These are phyloP conservation scores for Drosophila pegasa DNA, from an alignment of 2,888 invertebrate species.

Conservation along the genomic window DNA sequence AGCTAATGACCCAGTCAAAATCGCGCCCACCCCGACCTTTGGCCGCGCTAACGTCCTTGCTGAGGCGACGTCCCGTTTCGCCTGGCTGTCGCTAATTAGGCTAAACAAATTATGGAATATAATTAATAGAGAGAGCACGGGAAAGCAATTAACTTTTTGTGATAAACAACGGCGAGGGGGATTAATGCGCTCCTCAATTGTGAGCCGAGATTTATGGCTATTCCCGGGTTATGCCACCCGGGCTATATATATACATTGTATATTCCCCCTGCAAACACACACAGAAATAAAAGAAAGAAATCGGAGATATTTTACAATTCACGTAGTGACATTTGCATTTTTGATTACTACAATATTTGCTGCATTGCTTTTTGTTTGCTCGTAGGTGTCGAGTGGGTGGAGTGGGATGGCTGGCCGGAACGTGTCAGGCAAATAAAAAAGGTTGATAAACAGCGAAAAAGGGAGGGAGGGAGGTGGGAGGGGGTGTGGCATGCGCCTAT, in stretches of 20 bases:
- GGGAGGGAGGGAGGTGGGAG: neutral
- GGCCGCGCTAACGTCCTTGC: slow-evolving; percentile 26
- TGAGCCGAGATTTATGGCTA: slow-evolving; percentile 53
- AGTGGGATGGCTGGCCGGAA: slow-evolving; percentile 31
- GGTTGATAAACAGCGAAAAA: slow-evolving; percentile 2
- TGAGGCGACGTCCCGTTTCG: slow-evolving; percentile 8
- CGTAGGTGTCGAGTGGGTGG: slow-evolving; percentile 28
- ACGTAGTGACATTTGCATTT: slow-evolving; percentile 72
- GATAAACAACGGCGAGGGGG: slow-evolving; percentile 52
- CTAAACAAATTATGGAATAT: slow-evolving; percentile 75
- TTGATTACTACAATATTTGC: slow-evolving; percentile 71
- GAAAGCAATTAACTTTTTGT: slow-evolving; percentile 72
- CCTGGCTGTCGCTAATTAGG: slow-evolving; percentile 60
- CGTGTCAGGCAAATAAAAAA: slow-evolving; percentile 71
- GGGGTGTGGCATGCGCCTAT: slow-evolving; percentile 14
- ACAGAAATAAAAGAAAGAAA: neutral
- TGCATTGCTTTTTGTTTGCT: slow-evolving; percentile 50
- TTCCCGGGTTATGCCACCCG: neutral
- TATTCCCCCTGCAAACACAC: neutral
- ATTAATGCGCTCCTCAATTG: slow-evolving; percentile 40
- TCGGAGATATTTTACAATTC: slow-evolving; percentile 52
- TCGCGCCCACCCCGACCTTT: slow-evolving; percentile 9
- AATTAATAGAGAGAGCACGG: slow-evolving; percentile 72
- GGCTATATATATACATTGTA: neutral
- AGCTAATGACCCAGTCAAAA: slow-evolving; percentile 21